Conservation (phyloP, 1,140 invertebrate species). For the Phocides pigmalion region DNA sequence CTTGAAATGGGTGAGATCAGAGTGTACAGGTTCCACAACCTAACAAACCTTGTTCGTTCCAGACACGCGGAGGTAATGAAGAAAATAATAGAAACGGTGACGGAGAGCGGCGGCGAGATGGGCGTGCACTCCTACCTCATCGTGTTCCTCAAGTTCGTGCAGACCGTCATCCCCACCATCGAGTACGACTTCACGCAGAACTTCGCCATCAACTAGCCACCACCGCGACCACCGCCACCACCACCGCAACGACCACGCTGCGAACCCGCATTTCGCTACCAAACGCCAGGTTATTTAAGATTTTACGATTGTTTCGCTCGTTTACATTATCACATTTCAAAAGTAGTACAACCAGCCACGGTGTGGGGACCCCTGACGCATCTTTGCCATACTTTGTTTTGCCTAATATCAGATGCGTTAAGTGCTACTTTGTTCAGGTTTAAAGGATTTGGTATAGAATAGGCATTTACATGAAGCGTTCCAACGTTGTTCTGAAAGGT, state of each 20-base stretch:
- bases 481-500: too few species aligned
- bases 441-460: too few species aligned
- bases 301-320: not conserved
- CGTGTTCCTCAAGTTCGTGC: conserved; percentile 99
- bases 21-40: too few species aligned
- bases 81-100: conserved; percentile 98
- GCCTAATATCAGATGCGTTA: too few species aligned
- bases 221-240: not conserved
- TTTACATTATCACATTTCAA: too few species aligned
- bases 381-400: too few species aligned
- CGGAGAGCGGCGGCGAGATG: conserved; percentile 97
- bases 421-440: too few species aligned
- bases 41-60: conserved; percentile 22
- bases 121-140: conserved; percentile 99
- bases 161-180: conserved; percentile 89
- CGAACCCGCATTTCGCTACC: not conserved
- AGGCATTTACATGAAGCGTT: too few species aligned
- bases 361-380: too few species aligned
- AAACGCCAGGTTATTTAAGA: not conserved
- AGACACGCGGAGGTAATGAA: conserved; percentile 99
- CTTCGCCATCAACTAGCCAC: conserved; percentile 89
- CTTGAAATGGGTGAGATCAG: too few species aligned
- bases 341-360: too few species aligned
- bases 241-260: not conserved
- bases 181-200: conserved; percentile 99